A percentile compares a stretch with the other conserved stretches of the same genome.
phyloP scores from a whole-genome alignment of 2,113 vertebrate genomes.

The Cricetomys ansorgei region DNA sequence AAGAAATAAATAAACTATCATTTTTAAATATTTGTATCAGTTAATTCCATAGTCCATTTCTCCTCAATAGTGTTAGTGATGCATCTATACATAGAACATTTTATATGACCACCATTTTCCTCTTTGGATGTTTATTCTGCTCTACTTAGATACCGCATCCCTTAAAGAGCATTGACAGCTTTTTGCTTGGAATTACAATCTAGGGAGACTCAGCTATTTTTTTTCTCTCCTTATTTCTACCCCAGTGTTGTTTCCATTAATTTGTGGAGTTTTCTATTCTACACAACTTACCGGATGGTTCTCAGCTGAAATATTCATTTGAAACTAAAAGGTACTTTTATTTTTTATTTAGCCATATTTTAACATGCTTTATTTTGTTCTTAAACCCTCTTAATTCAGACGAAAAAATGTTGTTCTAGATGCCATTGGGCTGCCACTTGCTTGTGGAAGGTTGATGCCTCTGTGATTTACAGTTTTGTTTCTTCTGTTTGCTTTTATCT shows the following conservation, averaged over 20 bases:
- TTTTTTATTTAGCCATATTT: not conserved
- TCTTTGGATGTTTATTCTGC: too few relatives aligned
- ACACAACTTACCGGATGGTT: not conserved
- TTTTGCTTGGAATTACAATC: not conserved
- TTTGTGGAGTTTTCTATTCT: not conserved
- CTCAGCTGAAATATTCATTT: not conserved
- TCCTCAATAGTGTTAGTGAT: not conserved
- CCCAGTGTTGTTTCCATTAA: not conserved
- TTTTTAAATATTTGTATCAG: not conserved
- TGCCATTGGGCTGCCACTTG: not conserved
- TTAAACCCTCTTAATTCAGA: not conserved
- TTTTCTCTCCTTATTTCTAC: not conserved
- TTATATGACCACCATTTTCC: not conserved
- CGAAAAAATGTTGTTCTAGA: not conserved
- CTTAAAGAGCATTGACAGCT: not conserved
- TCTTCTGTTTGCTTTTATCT: not conserved
- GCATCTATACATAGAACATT: not conserved
- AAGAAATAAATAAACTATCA: not conserved
- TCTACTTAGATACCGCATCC: not conserved
- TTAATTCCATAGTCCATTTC: not conserved
- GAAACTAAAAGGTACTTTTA: not conserved
- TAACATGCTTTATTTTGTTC: not conserved
- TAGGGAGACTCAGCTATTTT: not conserved
- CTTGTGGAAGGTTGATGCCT: not conserved
- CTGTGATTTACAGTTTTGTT: not conserved